These are phyloP conservation scores for Pandemis heparana DNA, from an alignment of 2,888 invertebrate genomes.

Conservation along the genomic window DNA sequence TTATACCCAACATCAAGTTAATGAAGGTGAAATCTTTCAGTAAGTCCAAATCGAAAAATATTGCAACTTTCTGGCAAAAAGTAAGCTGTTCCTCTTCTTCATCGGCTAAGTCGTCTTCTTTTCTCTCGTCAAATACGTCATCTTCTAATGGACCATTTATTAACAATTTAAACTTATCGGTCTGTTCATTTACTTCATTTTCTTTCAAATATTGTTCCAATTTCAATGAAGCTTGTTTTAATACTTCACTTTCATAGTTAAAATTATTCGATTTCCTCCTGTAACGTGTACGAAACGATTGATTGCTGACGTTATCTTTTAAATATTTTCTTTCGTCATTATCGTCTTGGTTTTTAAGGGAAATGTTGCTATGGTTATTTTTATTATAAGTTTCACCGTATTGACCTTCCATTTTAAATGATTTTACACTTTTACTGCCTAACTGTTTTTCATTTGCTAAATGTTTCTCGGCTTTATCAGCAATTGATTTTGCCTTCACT, in stretches of 20 bases:
- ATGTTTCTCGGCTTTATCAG: conserved; percentile 73
- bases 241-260: conserved; percentile 86
- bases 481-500: conserved; percentile 71
- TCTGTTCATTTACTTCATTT: conserved; percentile 60
- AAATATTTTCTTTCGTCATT: conserved; percentile 75
- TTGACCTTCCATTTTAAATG: conserved; percentile 76
- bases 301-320: conserved; percentile 79
- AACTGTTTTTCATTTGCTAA: conserved; percentile 48
- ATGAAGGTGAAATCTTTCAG: conserved; percentile 89
- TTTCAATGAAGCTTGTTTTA: conserved; percentile 84
- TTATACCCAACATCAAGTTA: conserved; percentile 89
- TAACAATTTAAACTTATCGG: conserved; percentile 67
- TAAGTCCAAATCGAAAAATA: conserved; percentile 90
- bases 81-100: conserved; percentile 64
- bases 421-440: conserved; percentile 72
- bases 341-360: conserved; percentile 73
- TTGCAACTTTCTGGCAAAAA: conserved; percentile 84
- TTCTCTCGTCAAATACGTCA: conserved; percentile 61
- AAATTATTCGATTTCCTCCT: conserved; percentile 84
- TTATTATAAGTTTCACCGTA: conserved; percentile 74
- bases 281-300: conserved; percentile 67
- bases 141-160: conserved; percentile 67
- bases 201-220: conserved; percentile 81
- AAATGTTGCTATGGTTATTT: conserved; percentile 75
- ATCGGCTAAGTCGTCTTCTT: conserved; percentile 53